Conservation (phyloP, 2,797 vertebrate genomes). For the Alfaro cultratus region DNA sequence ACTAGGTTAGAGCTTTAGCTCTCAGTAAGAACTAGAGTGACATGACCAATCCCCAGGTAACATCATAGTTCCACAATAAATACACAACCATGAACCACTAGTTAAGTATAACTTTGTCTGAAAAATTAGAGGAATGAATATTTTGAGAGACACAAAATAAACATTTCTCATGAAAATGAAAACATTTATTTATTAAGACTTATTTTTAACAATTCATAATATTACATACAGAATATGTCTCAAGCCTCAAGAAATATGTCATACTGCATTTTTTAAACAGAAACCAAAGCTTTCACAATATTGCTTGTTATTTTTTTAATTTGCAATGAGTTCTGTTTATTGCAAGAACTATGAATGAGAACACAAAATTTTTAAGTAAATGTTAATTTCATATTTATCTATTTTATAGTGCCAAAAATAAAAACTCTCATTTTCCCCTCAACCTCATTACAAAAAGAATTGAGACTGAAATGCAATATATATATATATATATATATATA, state of each 20-base stretch:
- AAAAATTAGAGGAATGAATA: neutral
- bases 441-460: neutral
- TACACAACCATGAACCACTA: neutral
- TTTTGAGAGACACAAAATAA: neutral
- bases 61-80: neutral
- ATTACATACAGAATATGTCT: neutral
- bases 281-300: slow-evolving; percentile 32
- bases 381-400: neutral
- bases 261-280: neutral
- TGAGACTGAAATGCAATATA: neutral
- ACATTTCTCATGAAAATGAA: neutral
- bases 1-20: neutral
- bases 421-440: neutral
- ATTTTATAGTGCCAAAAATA: neutral
- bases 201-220: neutral
- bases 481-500: too few relatives aligned
- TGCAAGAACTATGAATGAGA: slow-evolving; percentile 20
- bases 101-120: neutral
- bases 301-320: slow-evolving; percentile 52
- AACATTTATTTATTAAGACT: neutral
- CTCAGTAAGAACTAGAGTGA: neutral
- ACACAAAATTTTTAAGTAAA: neutral
- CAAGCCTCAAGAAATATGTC: neutral
- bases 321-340: slow-evolving; percentile 33
- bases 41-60: neutral